phyloP scores from a whole-genome alignment of 2,888 invertebrate genomes.

The Hydroisotoma schaefferi region DNA sequence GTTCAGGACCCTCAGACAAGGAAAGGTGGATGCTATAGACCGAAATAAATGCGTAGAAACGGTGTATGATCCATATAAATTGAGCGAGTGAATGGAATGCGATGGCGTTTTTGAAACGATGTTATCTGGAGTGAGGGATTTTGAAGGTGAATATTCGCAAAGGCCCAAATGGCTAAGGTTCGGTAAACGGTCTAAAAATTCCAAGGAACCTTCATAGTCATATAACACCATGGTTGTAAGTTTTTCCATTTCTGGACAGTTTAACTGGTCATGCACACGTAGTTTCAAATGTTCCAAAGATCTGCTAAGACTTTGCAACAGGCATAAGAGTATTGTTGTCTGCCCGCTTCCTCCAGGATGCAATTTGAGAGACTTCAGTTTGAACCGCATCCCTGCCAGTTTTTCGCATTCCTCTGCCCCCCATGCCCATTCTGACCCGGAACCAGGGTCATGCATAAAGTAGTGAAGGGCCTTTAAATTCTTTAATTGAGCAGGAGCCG shows the following conservation, averaged over 20 bases:
- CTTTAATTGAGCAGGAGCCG: conserved; percentile 18
- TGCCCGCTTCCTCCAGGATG: conserved; percentile 26
- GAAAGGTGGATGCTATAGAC: conserved; percentile 22
- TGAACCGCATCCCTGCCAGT: conserved; percentile 23
- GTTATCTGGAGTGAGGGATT: conserved; percentile 31
- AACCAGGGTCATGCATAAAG: conserved; percentile 39
- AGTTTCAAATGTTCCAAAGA: conserved; percentile 25
- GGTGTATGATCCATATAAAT: conserved; percentile 33
- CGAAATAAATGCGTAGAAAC: conserved; percentile 34
- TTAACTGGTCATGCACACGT: conserved; percentile 32
- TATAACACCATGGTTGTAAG: conserved; percentile 26
- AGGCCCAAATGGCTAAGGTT: conserved; percentile 28
- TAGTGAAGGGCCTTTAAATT: conserved; percentile 34
- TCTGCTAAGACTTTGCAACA: conserved; percentile 19
- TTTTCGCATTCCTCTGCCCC: conserved; percentile 30
- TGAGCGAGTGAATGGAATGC: conserved; percentile 21
- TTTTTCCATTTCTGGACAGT: conserved; percentile 21
- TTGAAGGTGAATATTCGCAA: conserved; percentile 38
- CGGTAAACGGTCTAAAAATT: conserved; percentile 32
- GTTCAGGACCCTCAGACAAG: conserved; percentile 28
- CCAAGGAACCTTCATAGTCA: conserved; percentile 38
- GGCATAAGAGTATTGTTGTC: conserved; percentile 21
- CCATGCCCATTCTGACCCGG: conserved; percentile 37
- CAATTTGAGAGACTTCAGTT: conserved; percentile 26
- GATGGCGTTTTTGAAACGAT: conserved; percentile 20